Percentiles rank a stretch among this genome's conserved stretches.
phyloP scores from a whole-genome alignment of 2,888 invertebrate species.

The Rhingia rostrata region DNA sequence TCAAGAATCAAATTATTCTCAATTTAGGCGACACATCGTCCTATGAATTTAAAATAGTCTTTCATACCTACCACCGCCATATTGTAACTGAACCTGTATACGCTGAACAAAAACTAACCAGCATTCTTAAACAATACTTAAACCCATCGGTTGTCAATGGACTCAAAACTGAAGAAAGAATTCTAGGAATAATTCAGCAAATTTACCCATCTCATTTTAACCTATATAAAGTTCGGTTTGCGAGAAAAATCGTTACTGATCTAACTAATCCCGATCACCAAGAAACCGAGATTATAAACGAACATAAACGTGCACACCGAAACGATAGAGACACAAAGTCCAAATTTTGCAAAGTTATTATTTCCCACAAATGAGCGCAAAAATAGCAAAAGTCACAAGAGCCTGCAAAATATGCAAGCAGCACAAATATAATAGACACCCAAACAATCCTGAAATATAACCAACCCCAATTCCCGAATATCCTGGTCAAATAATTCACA shows the following conservation, averaged over 20 bases:
- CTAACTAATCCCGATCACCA: neutral
- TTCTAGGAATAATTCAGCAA: constrained; percentile 7
- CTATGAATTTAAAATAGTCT: no score
- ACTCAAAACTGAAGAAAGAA: constrained; percentile 8
- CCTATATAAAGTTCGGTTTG: neutral
- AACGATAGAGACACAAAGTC: constrained; percentile 13
- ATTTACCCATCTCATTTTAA: neutral
- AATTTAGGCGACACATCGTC: no score
- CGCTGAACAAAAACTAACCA: neutral
- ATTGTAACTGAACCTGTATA: constrained; percentile 12
- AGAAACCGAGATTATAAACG: neutral
- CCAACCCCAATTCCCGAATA: constrained; percentile 3
- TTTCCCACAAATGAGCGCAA: constrained; percentile 8
- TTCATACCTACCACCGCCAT: neutral
- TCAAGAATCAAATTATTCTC: no score
- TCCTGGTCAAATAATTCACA: constrained; percentile 6
- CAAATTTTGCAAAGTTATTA: neutral
- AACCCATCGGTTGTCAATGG: constrained; percentile 12
- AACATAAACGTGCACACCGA: constrained; percentile 34
- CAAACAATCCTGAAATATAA: constrained; percentile 2
- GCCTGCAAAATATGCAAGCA: constrained; percentile 1
- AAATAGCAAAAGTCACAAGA: constrained; percentile 3
- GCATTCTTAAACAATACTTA: constrained; percentile 10
- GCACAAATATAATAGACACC: constrained; percentile 13
- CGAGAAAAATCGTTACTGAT: neutral